These are phyloP conservation scores for Caenorhabditis plicata DNA, from an alignment of 2,888 invertebrate species.

Conservation along the genomic window DNA sequence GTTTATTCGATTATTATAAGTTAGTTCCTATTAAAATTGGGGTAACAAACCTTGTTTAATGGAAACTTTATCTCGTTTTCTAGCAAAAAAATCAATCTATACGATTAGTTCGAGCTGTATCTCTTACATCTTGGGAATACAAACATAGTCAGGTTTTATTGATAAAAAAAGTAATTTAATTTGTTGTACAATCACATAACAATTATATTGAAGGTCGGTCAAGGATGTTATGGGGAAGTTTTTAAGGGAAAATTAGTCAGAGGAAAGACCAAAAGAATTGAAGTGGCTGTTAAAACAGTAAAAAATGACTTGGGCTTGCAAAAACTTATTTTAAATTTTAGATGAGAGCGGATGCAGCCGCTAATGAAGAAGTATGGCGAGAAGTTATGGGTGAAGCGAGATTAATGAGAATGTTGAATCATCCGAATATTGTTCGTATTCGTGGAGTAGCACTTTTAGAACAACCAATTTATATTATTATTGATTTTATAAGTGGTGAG, in stretches of 20 bases:
- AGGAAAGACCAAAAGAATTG: conserved; percentile 13
- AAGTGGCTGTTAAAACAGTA: conserved; percentile 30
- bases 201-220: no score
- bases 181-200: no score
- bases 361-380: conserved; percentile 23
- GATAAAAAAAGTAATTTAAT: conserved; percentile 21
- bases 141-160: conserved; percentile 12
- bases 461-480: conserved; percentile 73
- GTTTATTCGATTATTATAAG: conserved; percentile 5
- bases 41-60: neutral
- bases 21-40: conserved; percentile 1
- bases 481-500: conserved; percentile 21
- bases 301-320: neutral
- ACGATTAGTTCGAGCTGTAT: conserved; percentile 5
- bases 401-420: conserved; percentile 35
- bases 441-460: conserved; percentile 73
- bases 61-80: neutral
- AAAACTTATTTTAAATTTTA: conserved; percentile 1
- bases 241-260: conserved; percentile 28
- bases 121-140: conserved; percentile 20
- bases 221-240: conserved; percentile 34
- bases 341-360: conserved; percentile 25
- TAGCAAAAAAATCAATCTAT: conserved; percentile 2
- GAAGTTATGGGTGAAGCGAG: conserved; percentile 38
- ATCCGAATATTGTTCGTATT: conserved; percentile 37